Evolutionary conservation across 2,888 invertebrate species (phyloP).

Genomic region (Amphipyra berbera): DNA sequence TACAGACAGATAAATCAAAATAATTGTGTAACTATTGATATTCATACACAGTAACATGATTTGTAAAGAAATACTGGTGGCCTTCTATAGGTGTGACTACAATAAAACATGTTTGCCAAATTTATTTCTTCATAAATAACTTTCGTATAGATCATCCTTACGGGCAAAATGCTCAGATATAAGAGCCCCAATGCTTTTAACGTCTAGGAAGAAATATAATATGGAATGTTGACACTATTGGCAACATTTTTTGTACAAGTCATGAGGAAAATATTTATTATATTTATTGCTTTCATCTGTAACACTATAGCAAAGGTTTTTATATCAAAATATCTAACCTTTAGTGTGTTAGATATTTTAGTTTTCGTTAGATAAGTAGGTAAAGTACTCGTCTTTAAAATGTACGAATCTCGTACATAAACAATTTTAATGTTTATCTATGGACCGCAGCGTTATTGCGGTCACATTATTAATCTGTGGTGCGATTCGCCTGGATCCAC

Average conservation of each 20-base stretch:
- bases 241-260: not conserved
- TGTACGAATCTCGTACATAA: too few species aligned
- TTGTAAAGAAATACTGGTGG: too few species aligned
- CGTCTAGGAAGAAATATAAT: slow-evolving; percentile 1
- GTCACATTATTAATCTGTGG: too few species aligned
- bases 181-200: slow-evolving; percentile 2
- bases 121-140: slow-evolving; percentile 1
- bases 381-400: too few species aligned
- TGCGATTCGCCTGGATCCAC: too few species aligned
- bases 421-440: too few species aligned
- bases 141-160: not conserved
- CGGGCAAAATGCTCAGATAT: not conserved
- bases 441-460: too few species aligned
- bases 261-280: not conserved
- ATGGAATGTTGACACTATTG: slow-evolving; percentile 1
- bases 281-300: not conserved
- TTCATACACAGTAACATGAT: too few species aligned
- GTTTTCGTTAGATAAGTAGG: too few species aligned
- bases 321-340: not conserved
- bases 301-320: not conserved
- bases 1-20: too few species aligned
- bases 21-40: too few species aligned
- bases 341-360: too few species aligned
- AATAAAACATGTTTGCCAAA: not conserved
- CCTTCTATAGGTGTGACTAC: not conserved